Base-by-base conservation (phyloP, 2,113 vertebrate genomes). In the Ptilonorhynchus violaceus region DNA sequence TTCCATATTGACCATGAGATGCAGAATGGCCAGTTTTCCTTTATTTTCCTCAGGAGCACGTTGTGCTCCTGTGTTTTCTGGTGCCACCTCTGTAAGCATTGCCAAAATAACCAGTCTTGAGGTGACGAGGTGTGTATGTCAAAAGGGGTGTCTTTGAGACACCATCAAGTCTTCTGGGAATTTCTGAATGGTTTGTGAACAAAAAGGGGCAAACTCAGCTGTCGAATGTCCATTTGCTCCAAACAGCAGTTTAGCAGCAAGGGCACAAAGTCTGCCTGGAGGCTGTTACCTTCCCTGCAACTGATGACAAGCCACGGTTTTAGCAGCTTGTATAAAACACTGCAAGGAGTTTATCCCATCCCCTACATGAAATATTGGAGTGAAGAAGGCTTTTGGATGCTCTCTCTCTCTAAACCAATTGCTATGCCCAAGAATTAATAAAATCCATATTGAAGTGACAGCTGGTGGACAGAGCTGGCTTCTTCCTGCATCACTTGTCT, bases 381-480 rank as follows among this genome's bases (percentile, higher is more conserved):
- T 49, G 70, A 70, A 85, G 63, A 80, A 83, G 52, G 79, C 22
- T 85, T 77, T 93, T 89, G 92, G 81, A 93, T 0, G 7, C 47
- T 20, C 12, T 56, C 15, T 50, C 63, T 62, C 63, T 88, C 73
- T 92, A 93, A 96, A 73, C 58, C 86, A 70, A 72, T 73, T 85
- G 67, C 92, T 86, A 42, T 78, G 87, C 88, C 74, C 79, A 92
- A 82, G 93, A 97, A 97, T 95, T 96, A 96, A 97, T 97, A 96
- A 96, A 96, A 97, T 96, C 94, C 88, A 93, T 95, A 97, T 89
- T 97, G 96, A 96, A 79, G 94, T 96, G 95, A 96, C 94, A 97
- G 94, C 94, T 96, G 94, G 94, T 94, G 94, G 86, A 93, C 88
- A 93, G 89, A 87, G 24, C 49, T 96, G 92, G 93, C 95, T 96